These are phyloP conservation scores for Echinops telfairi DNA, from an alignment of 2,113 vertebrate species.

Conservation along the genomic window DNA sequence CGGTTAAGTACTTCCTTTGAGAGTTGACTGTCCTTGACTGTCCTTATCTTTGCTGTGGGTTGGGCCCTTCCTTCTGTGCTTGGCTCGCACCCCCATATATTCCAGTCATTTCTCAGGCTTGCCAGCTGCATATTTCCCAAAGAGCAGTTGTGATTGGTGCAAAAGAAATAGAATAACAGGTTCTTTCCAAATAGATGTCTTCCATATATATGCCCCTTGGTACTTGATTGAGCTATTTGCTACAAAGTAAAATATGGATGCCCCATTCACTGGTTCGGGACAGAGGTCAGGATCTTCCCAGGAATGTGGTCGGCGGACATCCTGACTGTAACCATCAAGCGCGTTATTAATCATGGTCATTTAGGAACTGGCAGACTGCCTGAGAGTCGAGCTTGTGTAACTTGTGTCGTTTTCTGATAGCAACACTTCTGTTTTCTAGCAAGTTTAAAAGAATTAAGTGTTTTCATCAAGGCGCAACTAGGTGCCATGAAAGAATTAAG, in stretches of 20 bases:
- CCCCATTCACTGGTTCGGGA: background rate
- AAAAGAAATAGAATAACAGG: background rate
- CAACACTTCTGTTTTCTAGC: slow-evolving; percentile 42
- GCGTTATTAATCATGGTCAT: background rate
- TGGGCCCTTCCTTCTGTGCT: background rate
- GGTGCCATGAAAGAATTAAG: background rate
- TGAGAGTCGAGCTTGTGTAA: background rate
- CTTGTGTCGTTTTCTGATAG: background rate
- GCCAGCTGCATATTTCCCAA: background rate
- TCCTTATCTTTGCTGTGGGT: background rate
- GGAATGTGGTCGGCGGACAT: background rate
- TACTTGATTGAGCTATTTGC: background rate
- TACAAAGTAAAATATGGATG: background rate
- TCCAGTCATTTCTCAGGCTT: background rate
- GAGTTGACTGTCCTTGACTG: background rate
- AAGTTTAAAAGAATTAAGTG: background rate
- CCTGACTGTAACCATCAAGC: background rate
- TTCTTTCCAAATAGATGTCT: background rate
- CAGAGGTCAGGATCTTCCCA: slow-evolving; percentile 25
- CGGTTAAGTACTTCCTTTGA: background rate
- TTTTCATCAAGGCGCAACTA: slow-evolving; percentile 10
- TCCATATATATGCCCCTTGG: slow-evolving; percentile 1
- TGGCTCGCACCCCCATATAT: background rate
- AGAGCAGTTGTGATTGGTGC: slow-evolving; percentile 27
- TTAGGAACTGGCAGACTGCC: background rate